Percentiles rank a stretch among this genome's conserved stretches.
Conservation (phyloP, 2,113 vertebrate genomes). For the Erythrocercus mccallii region DNA sequence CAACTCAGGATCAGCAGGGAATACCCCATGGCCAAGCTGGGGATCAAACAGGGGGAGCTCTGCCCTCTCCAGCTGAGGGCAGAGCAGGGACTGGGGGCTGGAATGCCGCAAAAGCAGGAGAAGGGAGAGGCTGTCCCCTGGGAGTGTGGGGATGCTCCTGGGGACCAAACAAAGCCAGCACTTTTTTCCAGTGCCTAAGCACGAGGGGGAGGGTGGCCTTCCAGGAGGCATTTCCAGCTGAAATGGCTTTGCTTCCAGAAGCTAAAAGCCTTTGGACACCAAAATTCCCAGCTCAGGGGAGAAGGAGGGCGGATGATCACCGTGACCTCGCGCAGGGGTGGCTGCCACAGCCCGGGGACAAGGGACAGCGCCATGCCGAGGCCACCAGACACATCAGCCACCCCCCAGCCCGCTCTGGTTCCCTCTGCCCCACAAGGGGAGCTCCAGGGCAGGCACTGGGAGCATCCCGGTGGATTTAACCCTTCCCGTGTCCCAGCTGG, state of each 20-base stretch:
- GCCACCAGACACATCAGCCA: neutral
- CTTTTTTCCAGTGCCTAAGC: rapidly evolving
- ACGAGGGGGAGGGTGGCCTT: rapidly evolving
- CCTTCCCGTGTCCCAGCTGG: rapidly evolving
- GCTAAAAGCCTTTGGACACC: neutral
- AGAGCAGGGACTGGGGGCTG: rapidly evolving
- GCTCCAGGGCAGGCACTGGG: neutral
- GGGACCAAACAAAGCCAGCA: neutral
- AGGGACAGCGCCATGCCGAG: rapidly evolving
- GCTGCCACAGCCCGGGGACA: rapidly evolving
- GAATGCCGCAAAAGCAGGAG: rapidly evolving
- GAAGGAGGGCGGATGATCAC: rapidly evolving
- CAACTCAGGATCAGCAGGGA: neutral
- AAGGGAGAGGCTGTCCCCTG: neutral
- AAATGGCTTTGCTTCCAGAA: neutral
- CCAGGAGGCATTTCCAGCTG: neutral
- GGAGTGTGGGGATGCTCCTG: neutral
- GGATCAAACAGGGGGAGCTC: neutral
- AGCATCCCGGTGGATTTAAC: rapidly evolving
- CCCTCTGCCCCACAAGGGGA: rapidly evolving
- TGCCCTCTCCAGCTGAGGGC: rapidly evolving
- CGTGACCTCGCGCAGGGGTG: rapidly evolving
- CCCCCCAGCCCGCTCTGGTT: rapidly evolving
- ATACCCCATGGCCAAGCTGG: rapidly evolving
- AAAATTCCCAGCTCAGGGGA: neutral